Evolutionary conservation across 1,140 invertebrate species (phyloP), one percentile per base, ranked within the genome.

Genomic region (Eurosta solidaginis): DNA sequence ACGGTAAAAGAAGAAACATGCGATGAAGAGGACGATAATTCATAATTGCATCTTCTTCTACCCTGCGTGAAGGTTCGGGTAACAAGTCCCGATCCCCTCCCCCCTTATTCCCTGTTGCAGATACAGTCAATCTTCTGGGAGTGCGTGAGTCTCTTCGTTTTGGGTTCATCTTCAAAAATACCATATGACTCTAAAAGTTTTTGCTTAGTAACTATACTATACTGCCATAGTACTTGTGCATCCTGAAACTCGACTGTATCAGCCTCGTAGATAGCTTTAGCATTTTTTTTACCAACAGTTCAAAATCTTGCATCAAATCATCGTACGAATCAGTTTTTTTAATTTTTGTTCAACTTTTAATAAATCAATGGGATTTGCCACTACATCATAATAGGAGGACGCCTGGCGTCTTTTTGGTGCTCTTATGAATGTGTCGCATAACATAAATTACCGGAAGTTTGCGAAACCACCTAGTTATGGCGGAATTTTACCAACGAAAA

Each of bases 391-490:
- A 88, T 97, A 96, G 42, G 93, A 92, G 50, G 95, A 95, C 86
- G 96, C 95, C 87, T 96, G 95, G 47, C 96, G 91, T 80, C 96
- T 90, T 88, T 98, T 98, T 10, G 97, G 97, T 22, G 94, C 96
- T 82, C 97, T 89, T 79, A 99, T 97, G 88, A 98, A 98, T 14
- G 96, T 92, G 89, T 99, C 97, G 90, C 97, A 98, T 6, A 98
- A 85, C 79, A 97, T 89, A 4, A n/a, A n/a, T n/a, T n/a, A n/a
- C n/a, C n/a, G n/a, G n/a, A n/a, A n/a, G n/a, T n/a, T n/a, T n/a
- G n/a, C n/a, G n/a, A n/a, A n/a, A n/a, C n/a, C n/a, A n/a, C n/a
- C n/a, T n/a, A n/a, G n/a, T n/a, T n/a, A n/a, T n/a, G n/a, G n/a
- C n/a, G n/a, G n/a, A n/a, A n/a, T n/a, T n/a, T n/a, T n/a, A n/a